phyloP scores from a whole-genome alignment of 2,888 invertebrate genomes.

The Synergus laeviventris region DNA sequence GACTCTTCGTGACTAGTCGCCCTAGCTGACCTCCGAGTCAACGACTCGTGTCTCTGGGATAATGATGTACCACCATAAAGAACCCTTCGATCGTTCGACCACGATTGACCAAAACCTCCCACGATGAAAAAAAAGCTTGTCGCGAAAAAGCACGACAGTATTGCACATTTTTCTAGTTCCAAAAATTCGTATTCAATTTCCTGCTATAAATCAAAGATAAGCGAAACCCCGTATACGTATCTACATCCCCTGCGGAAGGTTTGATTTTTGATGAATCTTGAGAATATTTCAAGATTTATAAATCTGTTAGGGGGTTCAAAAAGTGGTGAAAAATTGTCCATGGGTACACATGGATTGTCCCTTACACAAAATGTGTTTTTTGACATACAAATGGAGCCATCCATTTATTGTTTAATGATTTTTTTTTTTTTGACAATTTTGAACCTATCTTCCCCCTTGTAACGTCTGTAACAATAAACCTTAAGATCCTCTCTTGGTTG shows the following conservation, averaged over 20 bases:
- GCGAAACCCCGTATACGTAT: neutral
- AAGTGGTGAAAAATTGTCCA: too few relatives aligned
- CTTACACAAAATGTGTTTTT: too few relatives aligned
- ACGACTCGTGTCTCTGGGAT: slow-evolving; percentile 26
- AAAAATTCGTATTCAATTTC: neutral
- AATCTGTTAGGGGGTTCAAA: too few relatives aligned
- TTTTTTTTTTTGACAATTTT: too few relatives aligned
- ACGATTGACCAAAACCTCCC: slow-evolving; percentile 14
- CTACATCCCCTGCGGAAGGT: neutral
- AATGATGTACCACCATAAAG: slow-evolving; percentile 13
- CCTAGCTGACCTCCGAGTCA: slow-evolving; percentile 16
- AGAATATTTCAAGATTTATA: neutral
- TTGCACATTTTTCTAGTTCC: neutral
- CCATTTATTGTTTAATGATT: too few relatives aligned
- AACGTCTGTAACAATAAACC: too few relatives aligned
- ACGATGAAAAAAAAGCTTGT: slow-evolving; percentile 17
- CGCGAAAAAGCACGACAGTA: neutral
- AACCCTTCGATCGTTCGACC: slow-evolving; percentile 16
- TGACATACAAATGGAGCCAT: too few relatives aligned
- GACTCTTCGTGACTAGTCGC: slow-evolving; percentile 25
- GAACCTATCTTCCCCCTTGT: too few relatives aligned
- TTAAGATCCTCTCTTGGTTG: too few relatives aligned
- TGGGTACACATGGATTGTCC: too few relatives aligned
- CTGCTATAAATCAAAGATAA: neutral
- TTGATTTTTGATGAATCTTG: neutral